Conservation (phyloP, 2,888 invertebrate species). For the Blastobasis lacticolella region DNA sequence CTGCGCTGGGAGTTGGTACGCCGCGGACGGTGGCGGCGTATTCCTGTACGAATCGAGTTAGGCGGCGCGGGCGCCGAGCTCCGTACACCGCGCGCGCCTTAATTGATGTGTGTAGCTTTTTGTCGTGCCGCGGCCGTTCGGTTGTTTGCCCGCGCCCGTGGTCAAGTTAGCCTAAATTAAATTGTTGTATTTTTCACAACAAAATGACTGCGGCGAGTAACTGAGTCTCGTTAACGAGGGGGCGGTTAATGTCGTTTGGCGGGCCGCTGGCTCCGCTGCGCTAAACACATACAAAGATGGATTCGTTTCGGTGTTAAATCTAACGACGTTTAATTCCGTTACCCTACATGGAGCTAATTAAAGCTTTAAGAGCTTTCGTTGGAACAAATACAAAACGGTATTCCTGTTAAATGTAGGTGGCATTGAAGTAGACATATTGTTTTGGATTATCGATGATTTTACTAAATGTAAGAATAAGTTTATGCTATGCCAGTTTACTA, state of each 20-base stretch:
- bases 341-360: not conserved
- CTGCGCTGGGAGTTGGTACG: too few relatives aligned
- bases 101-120: slow-evolving; percentile 70
- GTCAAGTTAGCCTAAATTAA: slow-evolving; percentile 69
- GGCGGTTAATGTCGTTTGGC: slow-evolving; percentile 47
- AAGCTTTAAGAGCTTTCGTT: too few relatives aligned
- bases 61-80: slow-evolving; percentile 36
- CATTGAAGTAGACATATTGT: too few relatives aligned
- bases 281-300: slow-evolving; percentile 25
- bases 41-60: slow-evolving; percentile 61
- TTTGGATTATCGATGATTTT: too few relatives aligned
- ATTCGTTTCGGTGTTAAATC: slow-evolving; percentile 20
- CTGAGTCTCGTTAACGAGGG: slow-evolving; percentile 46
- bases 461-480: too few relatives aligned
- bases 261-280: slow-evolving; percentile 20
- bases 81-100: slow-evolving; percentile 35
- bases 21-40: slow-evolving; percentile 9
- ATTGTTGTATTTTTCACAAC: slow-evolving; percentile 67
- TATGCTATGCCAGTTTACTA: too few relatives aligned
- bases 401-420: too few relatives aligned
- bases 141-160: slow-evolving; percentile 46
- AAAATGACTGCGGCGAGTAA: slow-evolving; percentile 49
- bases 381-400: too few relatives aligned
- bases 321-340: not conserved
- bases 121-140: slow-evolving; percentile 45